phyloP scores from a whole-genome alignment of 2,113 vertebrate species.

The Ceratotherium simum region DNA sequence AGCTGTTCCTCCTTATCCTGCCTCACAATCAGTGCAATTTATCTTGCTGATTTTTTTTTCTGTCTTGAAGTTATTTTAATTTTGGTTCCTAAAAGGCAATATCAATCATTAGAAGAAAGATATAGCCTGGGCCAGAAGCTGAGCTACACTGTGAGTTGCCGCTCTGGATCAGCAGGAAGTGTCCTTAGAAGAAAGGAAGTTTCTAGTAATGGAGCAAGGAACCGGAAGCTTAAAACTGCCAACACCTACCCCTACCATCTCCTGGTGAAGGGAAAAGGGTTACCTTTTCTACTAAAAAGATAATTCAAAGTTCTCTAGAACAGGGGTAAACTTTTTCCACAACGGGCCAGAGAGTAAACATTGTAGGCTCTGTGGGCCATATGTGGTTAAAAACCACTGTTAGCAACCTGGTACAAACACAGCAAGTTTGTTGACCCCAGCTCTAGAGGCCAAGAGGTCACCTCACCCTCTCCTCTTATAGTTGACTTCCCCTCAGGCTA shows the following conservation, averaged over 20 bases:
- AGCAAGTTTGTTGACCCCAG: not conserved
- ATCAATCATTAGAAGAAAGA: not conserved
- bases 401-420: not conserved
- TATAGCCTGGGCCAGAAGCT: not conserved
- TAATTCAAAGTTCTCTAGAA: not conserved
- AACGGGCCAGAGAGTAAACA: not conserved
- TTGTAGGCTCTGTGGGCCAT: not conserved
- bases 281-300: not conserved
- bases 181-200: not conserved
- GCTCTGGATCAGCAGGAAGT: not conserved
- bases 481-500: not conserved
- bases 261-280: not conserved
- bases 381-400: not conserved
- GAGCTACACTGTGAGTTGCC: not conserved
- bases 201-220: not conserved
- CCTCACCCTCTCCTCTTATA: not conserved
- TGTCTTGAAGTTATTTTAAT: not conserved
- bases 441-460: not conserved
- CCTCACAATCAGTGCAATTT: not conserved
- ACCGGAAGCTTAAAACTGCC: not conserved
- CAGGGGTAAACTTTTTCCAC: not conserved
- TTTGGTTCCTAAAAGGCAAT: conserved; percentile 4
- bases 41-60: not conserved
- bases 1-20: not conserved
- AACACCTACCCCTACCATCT: not conserved